Conservation (phyloP, 2,113 vertebrate species). For the Coptodon rendalli region DNA sequence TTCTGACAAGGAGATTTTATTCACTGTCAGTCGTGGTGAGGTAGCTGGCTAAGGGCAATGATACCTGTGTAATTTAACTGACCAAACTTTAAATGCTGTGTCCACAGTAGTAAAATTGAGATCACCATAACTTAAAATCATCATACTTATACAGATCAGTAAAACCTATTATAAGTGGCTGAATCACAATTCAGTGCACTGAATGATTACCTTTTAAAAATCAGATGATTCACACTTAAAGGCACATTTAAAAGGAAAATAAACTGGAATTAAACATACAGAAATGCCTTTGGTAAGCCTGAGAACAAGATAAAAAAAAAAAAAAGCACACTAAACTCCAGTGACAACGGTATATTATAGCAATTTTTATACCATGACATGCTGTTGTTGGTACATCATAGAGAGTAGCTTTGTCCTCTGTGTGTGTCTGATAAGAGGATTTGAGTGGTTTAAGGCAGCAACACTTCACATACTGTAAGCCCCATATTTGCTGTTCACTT, state of each 20-base stretch:
- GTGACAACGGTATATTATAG: neutral
- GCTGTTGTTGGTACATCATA: conserved; percentile 27
- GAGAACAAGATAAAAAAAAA: neutral
- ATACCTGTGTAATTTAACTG: neutral
- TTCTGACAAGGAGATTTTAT: neutral
- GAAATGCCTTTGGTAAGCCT: neutral
- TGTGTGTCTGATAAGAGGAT: conserved; percentile 52
- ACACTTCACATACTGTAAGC: conserved; percentile 16
- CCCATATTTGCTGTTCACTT: neutral
- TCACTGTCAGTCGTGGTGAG: neutral
- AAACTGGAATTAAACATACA: neutral
- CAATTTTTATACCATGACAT: neutral
- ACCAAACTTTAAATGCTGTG: neutral
- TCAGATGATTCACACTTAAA: neutral
- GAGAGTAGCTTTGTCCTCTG: conserved; percentile 28
- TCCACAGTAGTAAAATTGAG: neutral
- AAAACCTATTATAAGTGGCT: neutral
- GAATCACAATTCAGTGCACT: neutral
- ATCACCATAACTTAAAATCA: neutral
- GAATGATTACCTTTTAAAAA: neutral
- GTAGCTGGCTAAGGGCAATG: neutral
- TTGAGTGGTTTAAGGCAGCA: conserved; percentile 29
- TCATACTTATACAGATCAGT: neutral
- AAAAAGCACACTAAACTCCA: neutral
- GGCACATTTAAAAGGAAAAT: neutral